Percentiles rank a stretch among this genome's conserved stretches.
phyloP scores from a whole-genome alignment of 2,888 invertebrate genomes.

The Hemistola chrysoprasaria region DNA sequence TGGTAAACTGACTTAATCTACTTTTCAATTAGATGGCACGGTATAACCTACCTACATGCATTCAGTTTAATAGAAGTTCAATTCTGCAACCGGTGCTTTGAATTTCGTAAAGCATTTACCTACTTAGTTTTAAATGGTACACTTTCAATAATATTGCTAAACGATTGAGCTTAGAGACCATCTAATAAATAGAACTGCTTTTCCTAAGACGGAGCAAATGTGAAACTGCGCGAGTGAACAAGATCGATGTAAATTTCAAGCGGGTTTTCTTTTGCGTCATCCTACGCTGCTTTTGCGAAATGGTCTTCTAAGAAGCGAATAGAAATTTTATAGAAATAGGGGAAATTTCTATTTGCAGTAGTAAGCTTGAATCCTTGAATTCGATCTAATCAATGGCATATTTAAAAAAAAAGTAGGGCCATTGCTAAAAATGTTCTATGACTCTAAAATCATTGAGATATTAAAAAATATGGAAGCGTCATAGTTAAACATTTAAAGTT shows the following conservation, averaged over 20 bases:
- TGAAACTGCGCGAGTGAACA: background rate
- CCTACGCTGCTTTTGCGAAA: background rate
- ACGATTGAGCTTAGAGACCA: slow-evolving; percentile 9
- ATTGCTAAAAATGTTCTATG: no score
- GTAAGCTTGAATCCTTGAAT: no score
- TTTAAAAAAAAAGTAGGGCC: no score
- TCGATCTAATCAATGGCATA: no score
- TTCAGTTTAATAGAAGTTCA: slow-evolving; percentile 11
- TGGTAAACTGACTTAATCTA: background rate
- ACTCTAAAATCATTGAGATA: no score
- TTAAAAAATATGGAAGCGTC: no score
- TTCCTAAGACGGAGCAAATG: slow-evolving; percentile 1
- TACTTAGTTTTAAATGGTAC: slow-evolving; percentile 17
- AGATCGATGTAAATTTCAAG: background rate
- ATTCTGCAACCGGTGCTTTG: slow-evolving; percentile 7
- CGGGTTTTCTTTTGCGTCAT: background rate
- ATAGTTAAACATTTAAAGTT: no score
- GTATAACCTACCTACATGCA: no score
- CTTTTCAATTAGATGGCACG: background rate
- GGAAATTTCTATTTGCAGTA: no score
- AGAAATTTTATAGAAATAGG: no score
- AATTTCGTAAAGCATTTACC: slow-evolving; percentile 12
- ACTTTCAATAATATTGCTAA: slow-evolving; percentile 25
- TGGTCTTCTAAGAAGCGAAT: no score
- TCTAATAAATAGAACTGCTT: slow-evolving; percentile 5